These are phyloP conservation scores for Botia almorhae DNA, from an alignment of 2,797 vertebrate species.

Conservation along the genomic window DNA sequence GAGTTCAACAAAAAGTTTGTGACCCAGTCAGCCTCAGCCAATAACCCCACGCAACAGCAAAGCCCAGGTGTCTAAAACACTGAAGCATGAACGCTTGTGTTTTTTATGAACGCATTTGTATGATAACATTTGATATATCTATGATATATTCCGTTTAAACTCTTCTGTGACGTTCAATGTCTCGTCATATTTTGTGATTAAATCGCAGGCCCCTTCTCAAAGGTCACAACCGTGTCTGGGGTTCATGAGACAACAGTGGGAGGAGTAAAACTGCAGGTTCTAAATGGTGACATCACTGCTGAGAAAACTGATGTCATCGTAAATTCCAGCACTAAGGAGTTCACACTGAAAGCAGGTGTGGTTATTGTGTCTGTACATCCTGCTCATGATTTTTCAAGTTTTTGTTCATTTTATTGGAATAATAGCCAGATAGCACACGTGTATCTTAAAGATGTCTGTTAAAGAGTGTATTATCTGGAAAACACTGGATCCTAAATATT, in stretches of 20 bases:
- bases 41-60: conserved; percentile 41
- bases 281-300: conserved; percentile 85
- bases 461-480: too few relatives aligned
- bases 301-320: conserved; percentile 87
- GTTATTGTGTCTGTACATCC: too few relatives aligned
- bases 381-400: too few relatives aligned
- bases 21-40: conserved; percentile 21
- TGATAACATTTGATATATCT: too few relatives aligned
- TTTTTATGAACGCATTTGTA: too few relatives aligned
- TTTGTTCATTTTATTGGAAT: too few relatives aligned
- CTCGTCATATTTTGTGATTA: neutral
- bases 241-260: conserved; percentile 82
- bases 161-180: neutral
- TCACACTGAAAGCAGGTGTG: conserved; percentile 82
- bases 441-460: too few relatives aligned
- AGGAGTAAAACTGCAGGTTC: conserved; percentile 76
- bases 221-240: conserved; percentile 64
- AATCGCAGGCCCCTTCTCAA: conserved; percentile 69
- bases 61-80: conserved; percentile 56
- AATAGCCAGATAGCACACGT: neutral
- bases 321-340: conserved; percentile 81
- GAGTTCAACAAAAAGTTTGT: conserved; percentile 70
- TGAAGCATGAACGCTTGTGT: too few relatives aligned
- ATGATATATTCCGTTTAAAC: neutral
- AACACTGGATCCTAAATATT: neutral